Evolutionary conservation across 2,797 vertebrate genomes (phyloP).

Genomic region (Orestias chungarensis): DNA sequence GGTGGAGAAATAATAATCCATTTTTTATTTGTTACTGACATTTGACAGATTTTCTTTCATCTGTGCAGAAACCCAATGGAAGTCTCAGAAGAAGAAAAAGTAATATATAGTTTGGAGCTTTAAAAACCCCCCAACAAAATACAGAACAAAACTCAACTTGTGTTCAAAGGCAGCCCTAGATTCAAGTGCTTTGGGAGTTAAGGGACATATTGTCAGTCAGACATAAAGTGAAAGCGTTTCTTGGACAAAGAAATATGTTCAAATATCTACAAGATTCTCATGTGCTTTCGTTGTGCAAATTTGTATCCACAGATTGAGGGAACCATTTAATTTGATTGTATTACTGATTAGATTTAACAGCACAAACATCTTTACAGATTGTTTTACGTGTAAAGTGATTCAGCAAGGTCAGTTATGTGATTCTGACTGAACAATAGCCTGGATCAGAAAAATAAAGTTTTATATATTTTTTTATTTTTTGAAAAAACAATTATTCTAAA

Average conservation of each 20-base stretch:
- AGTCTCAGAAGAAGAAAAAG: not conserved
- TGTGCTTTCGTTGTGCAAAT: not conserved
- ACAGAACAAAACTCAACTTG: conserved; percentile 10
- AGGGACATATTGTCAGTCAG: not conserved
- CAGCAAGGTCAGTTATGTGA: not conserved
- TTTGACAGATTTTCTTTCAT: not conserved
- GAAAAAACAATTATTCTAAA: too few species aligned
- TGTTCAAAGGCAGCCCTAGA: conserved; percentile 2
- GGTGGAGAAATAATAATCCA: conserved; percentile 11
- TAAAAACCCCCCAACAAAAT: conserved; percentile 1
- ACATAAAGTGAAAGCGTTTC: conserved; percentile 4
- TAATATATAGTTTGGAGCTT: not conserved
- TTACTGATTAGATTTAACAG: conserved; percentile 5
- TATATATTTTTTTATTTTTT: too few species aligned
- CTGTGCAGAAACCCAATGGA: not conserved
- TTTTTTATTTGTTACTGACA: conserved; percentile 21
- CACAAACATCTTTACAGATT: not conserved
- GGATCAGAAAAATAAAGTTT: too few species aligned
- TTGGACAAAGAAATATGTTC: not conserved
- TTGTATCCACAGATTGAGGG: not conserved
- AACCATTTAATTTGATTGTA: not conserved
- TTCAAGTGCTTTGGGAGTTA: conserved; percentile 3
- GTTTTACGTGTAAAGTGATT: not conserved
- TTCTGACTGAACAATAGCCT: not conserved
- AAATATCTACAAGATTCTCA: conserved; percentile 14